Percentiles rank a stretch among this genome's conserved stretches.
These are phyloP conservation scores for Vireo altiloquus DNA, from an alignment of 2,113 vertebrate species.

Conservation along the genomic window DNA sequence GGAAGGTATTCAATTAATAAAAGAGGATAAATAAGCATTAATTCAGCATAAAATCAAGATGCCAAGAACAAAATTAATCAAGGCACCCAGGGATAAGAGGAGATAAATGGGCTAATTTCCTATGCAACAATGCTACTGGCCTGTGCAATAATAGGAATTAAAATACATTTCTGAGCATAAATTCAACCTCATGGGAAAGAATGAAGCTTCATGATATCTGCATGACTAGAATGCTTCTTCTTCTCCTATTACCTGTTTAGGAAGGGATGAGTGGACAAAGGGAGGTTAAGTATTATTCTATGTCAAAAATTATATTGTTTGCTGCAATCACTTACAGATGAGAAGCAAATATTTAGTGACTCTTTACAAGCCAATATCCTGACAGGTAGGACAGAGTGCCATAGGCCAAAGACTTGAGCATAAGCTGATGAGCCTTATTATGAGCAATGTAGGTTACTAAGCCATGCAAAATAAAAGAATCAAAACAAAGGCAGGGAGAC, in stretches of 20 bases:
- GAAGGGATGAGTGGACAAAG: not conserved
- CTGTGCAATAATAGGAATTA: not conserved
- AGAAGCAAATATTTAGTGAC: not conserved
- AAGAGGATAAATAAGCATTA: not conserved
- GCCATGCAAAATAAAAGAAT: not conserved
- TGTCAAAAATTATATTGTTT: not conserved
- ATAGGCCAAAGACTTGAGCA: not conserved
- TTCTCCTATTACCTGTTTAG: not conserved
- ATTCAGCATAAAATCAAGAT: conserved; percentile 6
- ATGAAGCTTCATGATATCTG: not conserved
- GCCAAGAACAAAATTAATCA: conserved; percentile 1
- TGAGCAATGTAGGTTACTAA: not conserved
- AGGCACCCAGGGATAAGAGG: not conserved
- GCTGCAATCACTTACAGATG: not conserved
- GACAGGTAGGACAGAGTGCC: not conserved
- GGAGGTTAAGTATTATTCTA: not conserved
- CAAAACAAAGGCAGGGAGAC: not conserved
- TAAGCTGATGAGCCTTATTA: not conserved
- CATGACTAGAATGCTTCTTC: not conserved
- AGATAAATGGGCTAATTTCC: not conserved
- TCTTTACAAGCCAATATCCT: not conserved
- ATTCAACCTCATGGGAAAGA: not conserved
- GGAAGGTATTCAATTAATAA: not conserved
- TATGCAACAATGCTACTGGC: not conserved
- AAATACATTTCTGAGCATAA: not conserved